These are phyloP conservation scores for Chionis minor DNA, from an alignment of 2,113 vertebrate species.

Conservation along the genomic window DNA sequence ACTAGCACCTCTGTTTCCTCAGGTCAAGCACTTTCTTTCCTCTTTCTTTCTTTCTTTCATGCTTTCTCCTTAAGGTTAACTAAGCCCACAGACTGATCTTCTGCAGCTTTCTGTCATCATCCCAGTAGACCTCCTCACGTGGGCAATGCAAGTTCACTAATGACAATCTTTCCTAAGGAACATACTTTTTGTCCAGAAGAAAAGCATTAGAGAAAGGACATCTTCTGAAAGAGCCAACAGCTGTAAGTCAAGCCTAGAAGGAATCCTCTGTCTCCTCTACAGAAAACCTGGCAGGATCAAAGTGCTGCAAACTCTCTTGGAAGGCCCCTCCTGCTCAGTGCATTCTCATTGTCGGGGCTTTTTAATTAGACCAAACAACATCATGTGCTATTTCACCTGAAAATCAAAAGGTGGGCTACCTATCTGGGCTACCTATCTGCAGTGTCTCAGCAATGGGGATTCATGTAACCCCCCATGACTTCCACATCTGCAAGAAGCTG, in stretches of 20 bases:
- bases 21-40: neutral
- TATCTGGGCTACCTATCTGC: neutral
- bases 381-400: accelerated
- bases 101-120: neutral
- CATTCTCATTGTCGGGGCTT: neutral
- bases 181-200: neutral
- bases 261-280: neutral
- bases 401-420: neutral
- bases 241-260: neutral
- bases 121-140: neutral
- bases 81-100: neutral
- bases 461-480: neutral
- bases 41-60: neutral
- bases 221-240: neutral
- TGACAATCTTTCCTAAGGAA: neutral
- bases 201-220: neutral
- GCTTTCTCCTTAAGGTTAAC: neutral
- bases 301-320: neutral
- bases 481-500: neutral
- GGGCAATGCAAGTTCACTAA: neutral
- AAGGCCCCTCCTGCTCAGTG: neutral
- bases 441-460: neutral
- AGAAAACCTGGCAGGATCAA: neutral
- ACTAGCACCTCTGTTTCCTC: neutral
- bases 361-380: neutral